Base-by-base conservation (phyloP, 1,140 invertebrate species). In the Gonatopus flavifemur region DNA sequence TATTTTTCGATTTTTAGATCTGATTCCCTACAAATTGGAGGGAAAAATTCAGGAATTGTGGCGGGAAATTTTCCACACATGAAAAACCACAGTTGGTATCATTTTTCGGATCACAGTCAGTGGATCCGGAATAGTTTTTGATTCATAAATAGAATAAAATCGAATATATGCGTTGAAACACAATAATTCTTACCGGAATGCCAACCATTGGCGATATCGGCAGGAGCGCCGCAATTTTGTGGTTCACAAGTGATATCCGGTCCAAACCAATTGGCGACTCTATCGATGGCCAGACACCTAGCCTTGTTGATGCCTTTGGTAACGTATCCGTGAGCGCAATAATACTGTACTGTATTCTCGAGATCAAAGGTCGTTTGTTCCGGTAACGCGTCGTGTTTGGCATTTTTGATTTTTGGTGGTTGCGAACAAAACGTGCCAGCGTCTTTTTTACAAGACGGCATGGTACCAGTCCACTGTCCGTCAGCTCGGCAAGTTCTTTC, bases 171-270 rank as follows among this genome's bases (percentile, higher is more conserved):
- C 19, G 10, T 3, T 10, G n/a, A n/a, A n/a, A n/a, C n/a, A n/a
- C n/a, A n/a, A n/a, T n/a, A n/a, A n/a, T n/a, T n/a, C 50, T 15
- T 59, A 77, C 75, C 76, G 10, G 93, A 89, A 59, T 94, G 88
- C 84, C 89, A 88, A 19, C 95, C 96, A 64, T 98, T 93, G 0
- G 88, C 78, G 8, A 96, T 91, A 65, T 94, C 89, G 0, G 86
- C 87, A 0, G 96, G 95, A 48, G 88, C 81, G 0, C 89, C 91
- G 69, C 95, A 98, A 24, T 55, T 85, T 84, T 89, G 79, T 89
- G 95, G 91, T 83, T 94, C 89, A 65, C 96, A 98, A 28, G 88
- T 87, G 44, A 98, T 90, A 64, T 97, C 93, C 1, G 96, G 96
- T 12, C 95, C 95, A 65, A 92, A 95, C 91, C 90, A 93, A 52